Conservation (phyloP, 2,888 invertebrate species). For the Autographa pulchrina region DNA sequence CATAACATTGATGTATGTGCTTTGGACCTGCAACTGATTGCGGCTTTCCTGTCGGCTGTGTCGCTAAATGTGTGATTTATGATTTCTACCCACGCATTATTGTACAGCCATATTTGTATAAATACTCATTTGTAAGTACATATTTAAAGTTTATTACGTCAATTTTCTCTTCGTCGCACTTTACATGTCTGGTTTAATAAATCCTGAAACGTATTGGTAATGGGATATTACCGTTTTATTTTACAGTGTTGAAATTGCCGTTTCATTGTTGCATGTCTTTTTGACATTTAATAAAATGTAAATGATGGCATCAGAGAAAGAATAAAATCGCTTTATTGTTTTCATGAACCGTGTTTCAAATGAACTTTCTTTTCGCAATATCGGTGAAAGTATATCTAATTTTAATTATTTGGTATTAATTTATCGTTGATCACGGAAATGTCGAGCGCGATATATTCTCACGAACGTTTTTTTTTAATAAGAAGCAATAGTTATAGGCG, state of each 20-base stretch:
- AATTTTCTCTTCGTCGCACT: no score
- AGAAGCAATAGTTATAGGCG: background rate
- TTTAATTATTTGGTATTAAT: constrained; percentile 40
- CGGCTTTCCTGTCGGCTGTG: constrained; percentile 37
- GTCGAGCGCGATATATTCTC: constrained; percentile 14
- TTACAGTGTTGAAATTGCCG: background rate
- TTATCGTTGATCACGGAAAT: constrained; percentile 30
- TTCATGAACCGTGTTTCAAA: constrained; percentile 29
- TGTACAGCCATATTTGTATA: background rate
- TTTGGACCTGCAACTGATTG: constrained; percentile 31
- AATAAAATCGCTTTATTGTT: constrained; percentile 21
- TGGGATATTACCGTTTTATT: background rate
- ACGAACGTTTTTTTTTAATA: constrained; percentile 11
- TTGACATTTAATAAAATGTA: constrained; percentile 35
- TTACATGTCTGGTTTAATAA: background rate
- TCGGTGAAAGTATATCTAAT: constrained; percentile 46
- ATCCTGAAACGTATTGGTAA: background rate
- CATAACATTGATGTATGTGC: constrained; percentile 46
- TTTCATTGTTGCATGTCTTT: constrained; percentile 33
- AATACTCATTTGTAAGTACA: background rate
- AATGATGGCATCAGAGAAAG: constrained; percentile 13
- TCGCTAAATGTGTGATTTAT: constrained; percentile 20
- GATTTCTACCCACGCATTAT: constrained; percentile 5
- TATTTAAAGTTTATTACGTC: background rate
- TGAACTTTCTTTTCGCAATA: constrained; percentile 35